phyloP scores from a whole-genome alignment of 2,888 invertebrate species.

The Xestobium rufovillosum region DNA sequence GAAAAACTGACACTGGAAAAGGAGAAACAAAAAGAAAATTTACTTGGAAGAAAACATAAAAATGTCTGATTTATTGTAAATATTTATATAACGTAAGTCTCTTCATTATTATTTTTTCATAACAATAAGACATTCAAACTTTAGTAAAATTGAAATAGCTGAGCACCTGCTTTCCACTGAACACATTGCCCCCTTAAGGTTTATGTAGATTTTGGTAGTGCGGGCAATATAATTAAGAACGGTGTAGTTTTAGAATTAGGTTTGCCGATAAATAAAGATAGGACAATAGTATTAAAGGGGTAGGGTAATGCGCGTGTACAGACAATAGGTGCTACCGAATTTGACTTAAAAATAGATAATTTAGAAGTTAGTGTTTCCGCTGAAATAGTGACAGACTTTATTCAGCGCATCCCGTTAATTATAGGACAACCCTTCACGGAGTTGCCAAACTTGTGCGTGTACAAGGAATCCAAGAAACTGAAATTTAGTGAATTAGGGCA shows the following conservation, averaged over 20 bases:
- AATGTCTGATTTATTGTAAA: too few relatives aligned
- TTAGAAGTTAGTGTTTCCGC: neutral
- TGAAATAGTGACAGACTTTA: neutral
- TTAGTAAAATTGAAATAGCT: too few relatives aligned
- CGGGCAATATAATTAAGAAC: neutral
- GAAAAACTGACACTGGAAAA: too few relatives aligned
- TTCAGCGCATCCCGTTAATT: neutral
- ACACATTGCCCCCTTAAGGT: too few relatives aligned
- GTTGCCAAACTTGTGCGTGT: neutral
- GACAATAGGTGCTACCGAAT: neutral
- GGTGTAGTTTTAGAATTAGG: neutral
- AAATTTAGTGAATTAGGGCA: neutral
- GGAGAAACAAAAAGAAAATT: too few relatives aligned
- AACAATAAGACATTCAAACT: too few relatives aligned
- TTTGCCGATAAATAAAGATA: neutral
- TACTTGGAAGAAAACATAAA: too few relatives aligned
- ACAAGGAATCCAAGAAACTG: neutral
- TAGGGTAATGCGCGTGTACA: neutral
- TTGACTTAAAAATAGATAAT: neutral
- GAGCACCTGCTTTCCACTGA: too few relatives aligned
- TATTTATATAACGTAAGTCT: too few relatives aligned
- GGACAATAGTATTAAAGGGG: neutral
- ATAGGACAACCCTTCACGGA: conserved; percentile 2
- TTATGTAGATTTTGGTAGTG: conserved; percentile 1
- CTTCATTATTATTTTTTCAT: too few relatives aligned